A percentile compares a stretch with the other conserved stretches of the same genome.
phyloP scores from a whole-genome alignment of 2,797 vertebrate genomes.

The Limosa lapponica region DNA sequence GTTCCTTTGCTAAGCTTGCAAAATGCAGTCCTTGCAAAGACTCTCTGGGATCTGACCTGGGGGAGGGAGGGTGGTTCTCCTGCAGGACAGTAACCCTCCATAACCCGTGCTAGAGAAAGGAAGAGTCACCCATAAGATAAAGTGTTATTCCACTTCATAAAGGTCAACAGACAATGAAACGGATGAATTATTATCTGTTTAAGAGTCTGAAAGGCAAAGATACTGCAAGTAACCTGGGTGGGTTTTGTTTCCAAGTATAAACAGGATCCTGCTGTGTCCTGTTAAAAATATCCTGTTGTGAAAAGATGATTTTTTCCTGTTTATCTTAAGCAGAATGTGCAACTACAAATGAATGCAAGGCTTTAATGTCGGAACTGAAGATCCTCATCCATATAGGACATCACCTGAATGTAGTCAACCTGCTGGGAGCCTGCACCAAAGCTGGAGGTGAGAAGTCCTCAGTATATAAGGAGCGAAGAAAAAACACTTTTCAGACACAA shows the following conservation, averaged over 20 bases:
- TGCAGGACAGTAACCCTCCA: background rate
- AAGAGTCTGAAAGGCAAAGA: conserved; percentile 44
- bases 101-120: background rate
- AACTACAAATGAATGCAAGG: conserved; percentile 92
- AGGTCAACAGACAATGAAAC: conserved; percentile 39
- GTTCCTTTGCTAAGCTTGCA: background rate
- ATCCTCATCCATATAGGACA: conserved; percentile 97
- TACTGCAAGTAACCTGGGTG: conserved; percentile 37
- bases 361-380: conserved; percentile 95
- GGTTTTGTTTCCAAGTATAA: conserved; percentile 63
- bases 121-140: conserved; percentile 31
- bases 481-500: background rate
- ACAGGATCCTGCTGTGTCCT: conserved; percentile 70
- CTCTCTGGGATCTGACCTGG: background rate
- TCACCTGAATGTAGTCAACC: conserved; percentile 94
- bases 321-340: conserved; percentile 87
- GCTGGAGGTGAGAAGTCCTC: conserved; percentile 86
- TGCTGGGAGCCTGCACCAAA: conserved; percentile 94
- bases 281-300: conserved; percentile 67
- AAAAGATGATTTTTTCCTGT: conserved; percentile 70
- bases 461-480: background rate
- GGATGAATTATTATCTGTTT: conserved; percentile 58
- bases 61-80: background rate
- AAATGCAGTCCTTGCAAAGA: background rate
- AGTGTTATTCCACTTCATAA: background rate